Evolutionary conservation across 2,113 vertebrate genomes (phyloP), one percentile per base, ranked within the genome.

Genomic region (Paralichthys olivaceus): DNA sequence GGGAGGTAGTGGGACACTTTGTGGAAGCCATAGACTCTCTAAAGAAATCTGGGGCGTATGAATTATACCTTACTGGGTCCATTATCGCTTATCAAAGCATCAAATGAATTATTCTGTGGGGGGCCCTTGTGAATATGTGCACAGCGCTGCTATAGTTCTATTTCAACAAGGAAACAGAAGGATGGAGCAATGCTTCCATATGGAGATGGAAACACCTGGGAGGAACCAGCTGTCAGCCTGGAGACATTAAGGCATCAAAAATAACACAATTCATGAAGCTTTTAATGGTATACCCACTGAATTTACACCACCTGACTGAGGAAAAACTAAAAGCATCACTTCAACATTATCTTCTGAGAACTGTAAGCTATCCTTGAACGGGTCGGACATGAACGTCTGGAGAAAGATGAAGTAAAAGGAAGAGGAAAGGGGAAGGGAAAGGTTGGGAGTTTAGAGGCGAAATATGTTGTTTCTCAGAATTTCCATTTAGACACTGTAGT

Each of bases 81-180:
- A 91, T 91, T 92, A 87, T 89, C 71, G 8, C 85, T 83, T 85
- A 89, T 90, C 87, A 83, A 83, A 84, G 63, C 75, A 85, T 83
- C 83, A 67, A 23, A 88, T 90, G 8, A 84, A 84, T 90, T 78
- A 87, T 83, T 88, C 9, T 72, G 72, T 34, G 22, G 22, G 45
- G 51, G 63, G 58, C 63, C 53, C 37, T 45, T 26, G 61, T 1
- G 2, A 60, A 62, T 60, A 19, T 40, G 56, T 68, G 34, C 22
- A 54, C 55, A 69, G 71, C 2, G 0, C 57, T 57, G 11, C 37
- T 40, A 40, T 40, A 40, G 37, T 13, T 40, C 37, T 40, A 40
- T 40, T 40, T 40, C 37, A 40, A 40, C 37, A 59, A 45, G 45
- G 69, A 84, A 74, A 68, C 78, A 80, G 72, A 82, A 60, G 69